Evolutionary conservation across 2,113 vertebrate species (phyloP).

Genomic region (Marmota monax): DNA sequence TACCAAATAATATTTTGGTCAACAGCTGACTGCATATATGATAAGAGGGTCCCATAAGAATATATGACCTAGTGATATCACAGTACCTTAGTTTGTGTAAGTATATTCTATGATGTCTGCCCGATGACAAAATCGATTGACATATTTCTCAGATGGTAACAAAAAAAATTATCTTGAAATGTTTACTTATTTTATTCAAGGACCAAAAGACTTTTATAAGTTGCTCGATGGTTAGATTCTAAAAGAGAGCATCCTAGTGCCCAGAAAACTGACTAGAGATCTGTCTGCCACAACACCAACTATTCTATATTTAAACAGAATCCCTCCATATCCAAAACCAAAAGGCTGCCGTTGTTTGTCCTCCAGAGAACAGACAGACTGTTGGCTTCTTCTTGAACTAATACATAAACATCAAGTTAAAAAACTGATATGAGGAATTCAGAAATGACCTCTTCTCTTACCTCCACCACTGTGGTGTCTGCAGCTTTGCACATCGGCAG

Average conservation of each 20-base stretch:
- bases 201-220: not conserved
- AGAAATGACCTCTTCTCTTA: conserved; percentile 80
- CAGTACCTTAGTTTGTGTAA: not conserved
- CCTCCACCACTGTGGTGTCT: conserved; percentile 96
- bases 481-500: conserved; percentile 99
- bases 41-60: not conserved
- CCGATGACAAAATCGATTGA: not conserved
- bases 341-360: not conserved
- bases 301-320: not conserved
- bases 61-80: not conserved
- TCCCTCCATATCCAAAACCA: not conserved
- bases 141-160: not conserved
- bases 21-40: not conserved
- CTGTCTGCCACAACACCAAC: not conserved
- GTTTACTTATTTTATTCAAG: not conserved
- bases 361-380: not conserved
- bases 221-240: not conserved
- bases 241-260: not conserved
- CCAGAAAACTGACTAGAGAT: not conserved
- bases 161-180: not conserved
- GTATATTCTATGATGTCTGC: not conserved
- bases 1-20: not conserved
- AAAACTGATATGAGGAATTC: not conserved
- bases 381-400: not conserved
- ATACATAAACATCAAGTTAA: not conserved